Conservation (phyloP, 2,113 vertebrate species). For the Pithys albifrons region DNA sequence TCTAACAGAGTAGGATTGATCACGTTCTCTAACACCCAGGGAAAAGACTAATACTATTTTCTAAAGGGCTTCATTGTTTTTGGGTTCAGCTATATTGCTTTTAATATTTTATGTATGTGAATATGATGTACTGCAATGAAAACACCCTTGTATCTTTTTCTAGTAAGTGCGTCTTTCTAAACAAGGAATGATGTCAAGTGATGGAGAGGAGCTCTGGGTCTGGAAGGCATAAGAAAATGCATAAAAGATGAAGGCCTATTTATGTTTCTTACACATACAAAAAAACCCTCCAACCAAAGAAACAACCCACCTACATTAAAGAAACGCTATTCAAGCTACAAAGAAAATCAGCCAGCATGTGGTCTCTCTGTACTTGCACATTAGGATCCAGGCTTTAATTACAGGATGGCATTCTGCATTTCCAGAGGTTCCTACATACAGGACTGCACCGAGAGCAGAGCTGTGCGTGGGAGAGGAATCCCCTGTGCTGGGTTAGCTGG, state of each 20-base stretch:
- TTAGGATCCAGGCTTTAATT: constrained; percentile 22
- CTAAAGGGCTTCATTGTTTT: constrained; percentile 10
- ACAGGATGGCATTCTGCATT: background rate
- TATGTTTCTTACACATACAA: background rate
- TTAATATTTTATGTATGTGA: constrained; percentile 56
- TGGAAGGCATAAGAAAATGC: constrained; percentile 50
- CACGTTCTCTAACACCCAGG: background rate
- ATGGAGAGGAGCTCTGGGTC: constrained; percentile 14
- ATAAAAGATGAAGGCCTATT: constrained; percentile 63
- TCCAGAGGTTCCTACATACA: background rate
- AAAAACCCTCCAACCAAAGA: background rate
- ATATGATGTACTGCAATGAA: constrained; percentile 14
- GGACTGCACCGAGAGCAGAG: background rate
- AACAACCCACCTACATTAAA: constrained; percentile 34
- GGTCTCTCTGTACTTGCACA: background rate
- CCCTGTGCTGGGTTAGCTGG: background rate
- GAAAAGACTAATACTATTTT: constrained; percentile 11
- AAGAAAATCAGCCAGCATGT: background rate
- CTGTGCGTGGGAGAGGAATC: background rate
- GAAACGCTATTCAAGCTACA: constrained; percentile 9
- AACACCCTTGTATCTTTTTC: constrained; percentile 33
- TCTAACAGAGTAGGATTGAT: background rate
- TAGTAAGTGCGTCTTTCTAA: constrained; percentile 9
- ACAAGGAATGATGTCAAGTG: constrained; percentile 8
- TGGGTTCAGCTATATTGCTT: background rate